Evolutionary conservation across 2,797 vertebrate species (phyloP), one percentile per base, ranked within the genome.

Genomic region (Tinamus major): DNA sequence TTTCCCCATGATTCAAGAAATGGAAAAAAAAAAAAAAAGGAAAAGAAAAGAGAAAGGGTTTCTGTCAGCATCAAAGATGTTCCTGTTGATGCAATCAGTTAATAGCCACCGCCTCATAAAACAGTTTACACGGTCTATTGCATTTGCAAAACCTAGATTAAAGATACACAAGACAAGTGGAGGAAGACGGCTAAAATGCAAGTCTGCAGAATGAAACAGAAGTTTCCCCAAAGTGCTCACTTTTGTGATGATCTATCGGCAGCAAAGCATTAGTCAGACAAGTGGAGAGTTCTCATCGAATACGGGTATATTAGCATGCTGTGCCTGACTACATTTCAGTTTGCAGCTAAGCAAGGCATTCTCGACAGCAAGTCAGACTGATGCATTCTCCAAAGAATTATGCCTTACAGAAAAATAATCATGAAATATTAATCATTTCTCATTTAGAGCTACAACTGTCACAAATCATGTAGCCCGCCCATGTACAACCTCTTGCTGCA

Each of bases 371-470:
- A 89, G 70, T 8, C 88, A 92, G 90, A 44, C 92, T 68, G 93
- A 88, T 86, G 92, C 61, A 29, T 91, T 85, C 80, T 90, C 89
- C 72, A 75, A 75, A 79, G 85, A 85, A 92, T 51, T 69, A 31
- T 61, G 90, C 85, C 79, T 69, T 70, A 91, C 71, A 68, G 92
- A 93, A 93, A 88, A 96, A 95, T 85, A 85, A 90, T 19, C n/a
- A 94, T 94, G 94, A 96, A 96, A 96, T 93, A 95, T 94, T 96
- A 95, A 96, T 94, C 2, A 79, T 85, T 89, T 93, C 93, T 90
- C 91, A 87, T 92, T 94, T 85, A 89, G 87, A 94, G 90, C 86
- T 89, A 87, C 93, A 86, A 79, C 91, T 87, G 90, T 88, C 95
- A 94, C 85, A 77, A 77, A 74, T 19, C 68, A 89, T 85, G 88